Evolutionary conservation across 2,888 invertebrate genomes (phyloP), one percentile per base, ranked within the genome.

Genomic region (Drosophila limbata): DNA sequence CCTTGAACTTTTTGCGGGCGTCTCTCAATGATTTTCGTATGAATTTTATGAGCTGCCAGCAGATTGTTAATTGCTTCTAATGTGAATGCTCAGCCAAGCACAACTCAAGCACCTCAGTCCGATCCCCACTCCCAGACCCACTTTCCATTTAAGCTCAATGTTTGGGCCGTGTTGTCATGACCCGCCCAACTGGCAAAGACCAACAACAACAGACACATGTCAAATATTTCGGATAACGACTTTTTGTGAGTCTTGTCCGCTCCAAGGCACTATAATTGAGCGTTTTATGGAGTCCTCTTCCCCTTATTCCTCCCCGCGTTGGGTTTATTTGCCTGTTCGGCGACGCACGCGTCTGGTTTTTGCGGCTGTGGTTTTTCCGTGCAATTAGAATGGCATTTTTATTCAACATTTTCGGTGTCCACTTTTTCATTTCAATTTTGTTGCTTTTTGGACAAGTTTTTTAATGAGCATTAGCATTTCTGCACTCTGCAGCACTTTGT

Each of bases 141-240:
- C 9, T n/a, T 9, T 8, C 42, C 33, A 3, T 42, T 33, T 31
- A 5, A 31, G 9, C 11, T 33, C 21, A 25, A 40, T 19, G 33
- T 56, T 21, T 33, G 13, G 44, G 35, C 28, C 31, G 19, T 44
- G 40, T 52, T 53, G 45, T 50, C 42, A 48, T 28, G 55, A 37
- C 47, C 35, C 35, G 39, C 37, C 55, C 35, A 55, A 33, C 47
- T 28, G 13, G 19, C 40, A 28, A 21, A 9, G 13, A 11, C 31
- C 4, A 37, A 25, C 42, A 37, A 19, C 42, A 59, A 74, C 62
- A 44, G 84, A 73, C 79, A 75, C 78, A 83, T 86, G 84, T 78
- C 82, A 86, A 86, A 88, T 86, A 86, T 80, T 83, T 86, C 59
- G 67, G 86, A 86, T 88, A 88, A 84, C 81, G 76, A 73, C 81